A percentile compares a stretch with the other conserved stretches of the same genome.
phyloP scores from a whole-genome alignment of 2,888 invertebrate genomes.

The Terebella lapidaria region DNA sequence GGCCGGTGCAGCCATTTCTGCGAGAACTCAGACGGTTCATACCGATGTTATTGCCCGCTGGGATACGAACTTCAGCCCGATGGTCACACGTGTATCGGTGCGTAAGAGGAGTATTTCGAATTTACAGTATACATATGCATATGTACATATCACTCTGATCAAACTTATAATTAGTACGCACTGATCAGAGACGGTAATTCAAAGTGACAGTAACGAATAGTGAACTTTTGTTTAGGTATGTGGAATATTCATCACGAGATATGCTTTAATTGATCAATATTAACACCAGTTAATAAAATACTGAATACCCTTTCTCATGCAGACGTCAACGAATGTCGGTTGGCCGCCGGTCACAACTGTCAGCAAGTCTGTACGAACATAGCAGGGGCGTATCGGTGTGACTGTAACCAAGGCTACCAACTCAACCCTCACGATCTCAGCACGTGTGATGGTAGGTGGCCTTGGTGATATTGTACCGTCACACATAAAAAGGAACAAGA shows the following conservation, averaged over 20 bases:
- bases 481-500: no score
- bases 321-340: slow-evolving; percentile 12
- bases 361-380: slow-evolving; percentile 18
- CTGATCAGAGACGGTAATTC: no score
- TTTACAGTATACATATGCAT: background rate
- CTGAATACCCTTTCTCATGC: background rate
- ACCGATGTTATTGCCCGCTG: slow-evolving; percentile 16
- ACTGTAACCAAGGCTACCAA: slow-evolving; percentile 15
- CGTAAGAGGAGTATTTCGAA: background rate
- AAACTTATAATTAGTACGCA: background rate
- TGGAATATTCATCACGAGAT: no score
- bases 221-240: no score
- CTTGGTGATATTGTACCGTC: no score
- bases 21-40: slow-evolving; percentile 16
- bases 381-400: slow-evolving; percentile 17
- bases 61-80: slow-evolving; percentile 17
- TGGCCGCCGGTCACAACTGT: slow-evolving; percentile 1
- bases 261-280: no score
- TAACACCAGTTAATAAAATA: no score
- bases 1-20: slow-evolving; percentile 23
- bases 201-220: no score
- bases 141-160: background rate
- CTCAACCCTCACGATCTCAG: slow-evolving; percentile 1
- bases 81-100: slow-evolving; percentile 13
- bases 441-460: slow-evolving; percentile 3